phyloP scores from a whole-genome alignment of 1,140 invertebrate species.

The Pseudomyrmex flavicornis region DNA sequence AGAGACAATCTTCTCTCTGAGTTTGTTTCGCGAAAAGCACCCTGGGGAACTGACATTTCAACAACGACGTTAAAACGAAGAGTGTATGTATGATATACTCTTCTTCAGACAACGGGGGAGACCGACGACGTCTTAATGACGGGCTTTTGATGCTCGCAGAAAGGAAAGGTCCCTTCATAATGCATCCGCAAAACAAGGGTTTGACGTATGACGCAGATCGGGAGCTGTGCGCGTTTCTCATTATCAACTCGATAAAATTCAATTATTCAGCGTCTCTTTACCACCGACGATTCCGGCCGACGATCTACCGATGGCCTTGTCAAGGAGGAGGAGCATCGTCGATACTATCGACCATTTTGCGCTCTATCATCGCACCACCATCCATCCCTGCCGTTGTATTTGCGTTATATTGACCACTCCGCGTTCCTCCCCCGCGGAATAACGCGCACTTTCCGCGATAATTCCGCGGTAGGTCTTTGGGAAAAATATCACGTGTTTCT shows the following conservation, averaged over 20 bases:
- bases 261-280: conserved; percentile 60
- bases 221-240: background rate
- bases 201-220: background rate
- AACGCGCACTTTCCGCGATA: background rate
- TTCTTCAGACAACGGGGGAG: conserved; percentile 21
- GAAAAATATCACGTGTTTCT: background rate
- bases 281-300: conserved; percentile 19
- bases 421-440: background rate
- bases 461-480: background rate
- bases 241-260: conserved; percentile 65
- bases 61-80: background rate
- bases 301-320: conserved; percentile 37
- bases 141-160: background rate
- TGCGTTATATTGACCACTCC: conserved; percentile 19
- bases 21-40: background rate
- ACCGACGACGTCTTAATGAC: background rate
- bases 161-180: conserved; percentile 35
- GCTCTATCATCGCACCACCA: conserved; percentile 30
- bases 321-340: conserved; percentile 25
- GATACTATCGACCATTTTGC: conserved; percentile 56
- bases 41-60: conserved; percentile 64
- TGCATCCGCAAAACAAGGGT: background rate
- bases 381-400: background rate
- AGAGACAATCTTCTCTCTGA: too few species aligned
- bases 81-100: conserved; percentile 40